Base-by-base conservation (phyloP, 2,113 vertebrate genomes). In the Platichthys flesus region DNA sequence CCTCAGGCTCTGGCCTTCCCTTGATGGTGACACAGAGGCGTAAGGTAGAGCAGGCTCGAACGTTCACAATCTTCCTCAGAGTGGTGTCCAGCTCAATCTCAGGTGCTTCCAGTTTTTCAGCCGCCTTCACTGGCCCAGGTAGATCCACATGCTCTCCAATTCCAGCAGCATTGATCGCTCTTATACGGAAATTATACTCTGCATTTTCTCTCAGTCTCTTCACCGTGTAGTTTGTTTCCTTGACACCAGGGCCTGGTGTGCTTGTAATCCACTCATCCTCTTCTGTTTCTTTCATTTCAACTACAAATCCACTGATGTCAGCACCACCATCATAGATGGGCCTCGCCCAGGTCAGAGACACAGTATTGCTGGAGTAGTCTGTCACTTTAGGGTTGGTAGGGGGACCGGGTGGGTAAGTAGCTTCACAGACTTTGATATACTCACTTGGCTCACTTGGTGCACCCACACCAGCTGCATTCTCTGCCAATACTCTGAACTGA, bases 301-400 rank as follows among this genome's bases (percentile, higher is more conserved):
- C 94, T 73, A 96, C 74, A 78, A 96, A 99, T 76, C 96, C 98
- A 87, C 90, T 96, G 62, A 98, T 93, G 70, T 92, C 61, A 88
- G 96, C 95, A 37, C 98, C 98, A 8, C 98, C 98, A 79, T 99
- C 97, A 91, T 99, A 99, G 89, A 99, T 95, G 20, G 98, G 97
- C 74, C 96, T 98, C 86, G 93, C 95, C 98, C 98, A 99, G 23
- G 94, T 90, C 73, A 99, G 94, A 45, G 97, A 97, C 69, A 97
- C 95, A 63, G 96, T 96, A 74, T 93, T 96, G 76, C 94, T 95
- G 26, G 97, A 98, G 76, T 96, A 95, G 52, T 99, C 98, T 63
- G 94, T 95, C 71, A 98, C 95, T 93, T 98, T 99, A 49, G 95
- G 96, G 91, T 98, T 99, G 62, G 92, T 97, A 85, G 98, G 98